A percentile compares a stretch with the other conserved stretches of the same genome.
phyloP scores from a whole-genome alignment of 2,888 invertebrate genomes.

The Cordilura impudica region DNA sequence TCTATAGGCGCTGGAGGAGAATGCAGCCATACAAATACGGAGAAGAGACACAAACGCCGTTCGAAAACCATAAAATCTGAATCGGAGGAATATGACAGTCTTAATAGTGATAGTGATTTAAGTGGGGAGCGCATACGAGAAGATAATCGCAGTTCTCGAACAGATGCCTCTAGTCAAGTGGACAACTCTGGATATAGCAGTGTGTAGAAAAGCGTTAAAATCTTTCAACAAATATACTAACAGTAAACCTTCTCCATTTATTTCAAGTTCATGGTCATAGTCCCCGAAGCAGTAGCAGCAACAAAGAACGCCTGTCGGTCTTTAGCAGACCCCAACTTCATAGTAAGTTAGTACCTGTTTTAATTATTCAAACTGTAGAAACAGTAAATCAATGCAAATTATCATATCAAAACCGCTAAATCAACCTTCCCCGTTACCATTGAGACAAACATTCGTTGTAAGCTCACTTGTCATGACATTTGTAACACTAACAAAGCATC shows the following conservation, averaged over 20 bases:
- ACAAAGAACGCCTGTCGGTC: slow-evolving; percentile 79
- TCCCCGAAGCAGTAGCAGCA: slow-evolving; percentile 72
- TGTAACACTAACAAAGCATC: slow-evolving; percentile 40
- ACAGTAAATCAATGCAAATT: slow-evolving; percentile 22
- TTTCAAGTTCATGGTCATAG: slow-evolving; percentile 74
- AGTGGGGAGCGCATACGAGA: slow-evolving; percentile 77
- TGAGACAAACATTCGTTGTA: slow-evolving; percentile 2
- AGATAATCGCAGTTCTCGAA: slow-evolving; percentile 77
- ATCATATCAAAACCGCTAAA: slow-evolving; percentile 30
- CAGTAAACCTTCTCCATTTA: not conserved
- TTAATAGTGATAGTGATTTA: slow-evolving; percentile 80
- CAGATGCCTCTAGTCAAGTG: slow-evolving; percentile 79
- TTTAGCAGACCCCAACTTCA: slow-evolving; percentile 80
- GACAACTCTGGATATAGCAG: slow-evolving; percentile 77
- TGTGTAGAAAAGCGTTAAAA: slow-evolving; percentile 56
- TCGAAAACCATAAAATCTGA: slow-evolving; percentile 80
- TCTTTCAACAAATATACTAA: not conserved
- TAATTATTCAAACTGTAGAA: slow-evolving; percentile 63
- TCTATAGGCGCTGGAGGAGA: slow-evolving; percentile 65
- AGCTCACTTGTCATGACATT: not conserved
- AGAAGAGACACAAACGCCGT: slow-evolving; percentile 78
- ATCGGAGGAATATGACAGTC: slow-evolving; percentile 80
- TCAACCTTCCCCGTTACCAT: slow-evolving; percentile 1
- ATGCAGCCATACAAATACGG: slow-evolving; percentile 68
- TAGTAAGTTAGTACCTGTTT: slow-evolving; percentile 81